Evolutionary conservation across 2,888 invertebrate species (phyloP), one percentile per base, ranked within the genome.

Genomic region (Pterostichus madidus): DNA sequence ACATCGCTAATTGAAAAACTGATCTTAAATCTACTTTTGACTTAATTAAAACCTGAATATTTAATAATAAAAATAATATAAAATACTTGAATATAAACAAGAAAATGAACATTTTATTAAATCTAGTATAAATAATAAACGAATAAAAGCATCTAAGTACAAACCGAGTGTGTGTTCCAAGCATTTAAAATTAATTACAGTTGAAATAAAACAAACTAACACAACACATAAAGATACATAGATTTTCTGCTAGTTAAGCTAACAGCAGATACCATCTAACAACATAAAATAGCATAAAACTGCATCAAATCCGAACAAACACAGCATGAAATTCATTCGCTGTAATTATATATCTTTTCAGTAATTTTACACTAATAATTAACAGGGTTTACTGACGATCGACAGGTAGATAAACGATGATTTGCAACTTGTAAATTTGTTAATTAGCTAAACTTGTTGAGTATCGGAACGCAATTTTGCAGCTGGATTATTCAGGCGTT

Each of bases 341-440:
- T 5, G 46, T 61, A 79, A 79, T 79, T 79, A 79, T n/a, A 49
- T 61, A 44, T 79, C 78, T 79, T 59, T 79, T 44, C 44, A 61
- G 78, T 79, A 79, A 79, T 79, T 79, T 32, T 61, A 79, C 61
- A 46, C 61, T 24, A 44, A 61, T 79, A 79, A 79, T 79, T 79
- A 79, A 61, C 39, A 35, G 13, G 17, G 35, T 44, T 73, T 17
- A 13, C 73, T 39, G 39, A 5, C 13, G 64, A 64, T 64, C 35
- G 64, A 64, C 64, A 64, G 35, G 13, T 11, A 11, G 64, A 64
- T 64, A 64, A 64, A 64, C 13, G 32, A 64, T 35, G 32, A 35
- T 35, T 64, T 64, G 11, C 32, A 10, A 35, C 31, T 10, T 13
- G 64, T 64, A 64, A 64, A 64, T 32, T 35, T 64, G 64, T 64